Evolutionary conservation across 1,140 invertebrate species (phyloP).

Genomic region (Cyclina sinensis): DNA sequence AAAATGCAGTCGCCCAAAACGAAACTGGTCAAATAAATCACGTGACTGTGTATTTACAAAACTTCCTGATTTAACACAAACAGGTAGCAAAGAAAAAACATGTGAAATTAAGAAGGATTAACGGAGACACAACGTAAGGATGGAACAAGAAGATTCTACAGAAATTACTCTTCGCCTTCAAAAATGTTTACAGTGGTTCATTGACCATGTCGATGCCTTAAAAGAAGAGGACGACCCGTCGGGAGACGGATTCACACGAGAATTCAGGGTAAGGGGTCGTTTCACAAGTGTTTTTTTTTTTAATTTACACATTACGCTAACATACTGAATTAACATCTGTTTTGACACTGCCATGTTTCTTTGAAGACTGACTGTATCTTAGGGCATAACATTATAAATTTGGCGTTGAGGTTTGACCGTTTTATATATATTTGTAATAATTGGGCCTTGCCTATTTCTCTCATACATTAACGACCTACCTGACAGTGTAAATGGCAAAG

Average conservation of each 20-base stretch:
- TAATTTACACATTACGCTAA: too few species aligned
- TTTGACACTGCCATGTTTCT: too few species aligned
- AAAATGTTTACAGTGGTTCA: constrained; percentile 87
- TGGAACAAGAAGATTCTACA: constrained; percentile 4
- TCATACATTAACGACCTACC: too few species aligned
- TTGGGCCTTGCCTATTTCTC: too few species aligned
- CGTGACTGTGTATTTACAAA: constrained; percentile 27
- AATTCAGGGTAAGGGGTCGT: constrained; percentile 87
- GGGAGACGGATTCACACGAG: constrained; percentile 87
- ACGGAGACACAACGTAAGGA: neutral
- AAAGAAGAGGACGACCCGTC: constrained; percentile 84
- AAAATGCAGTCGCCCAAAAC: constrained; percentile 26
- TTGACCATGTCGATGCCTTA: constrained; percentile 88
- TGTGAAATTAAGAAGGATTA: neutral
- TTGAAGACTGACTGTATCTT: too few species aligned
- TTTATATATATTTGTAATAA: too few species aligned
- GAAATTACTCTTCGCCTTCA: constrained; percentile 65
- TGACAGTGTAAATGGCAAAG: too few species aligned
- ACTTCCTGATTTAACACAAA: constrained; percentile 46
- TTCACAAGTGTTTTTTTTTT: too few species aligned
- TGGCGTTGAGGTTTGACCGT: too few species aligned
- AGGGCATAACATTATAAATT: too few species aligned
- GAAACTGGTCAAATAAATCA: constrained; percentile 35
- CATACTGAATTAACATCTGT: too few species aligned
- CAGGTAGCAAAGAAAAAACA: constrained; percentile 32